A percentile compares a stretch with the other conserved stretches of the same genome.
These are phyloP conservation scores for Conopomorpha cramerella DNA, from an alignment of 1,140 invertebrate genomes.

Conservation along the genomic window DNA sequence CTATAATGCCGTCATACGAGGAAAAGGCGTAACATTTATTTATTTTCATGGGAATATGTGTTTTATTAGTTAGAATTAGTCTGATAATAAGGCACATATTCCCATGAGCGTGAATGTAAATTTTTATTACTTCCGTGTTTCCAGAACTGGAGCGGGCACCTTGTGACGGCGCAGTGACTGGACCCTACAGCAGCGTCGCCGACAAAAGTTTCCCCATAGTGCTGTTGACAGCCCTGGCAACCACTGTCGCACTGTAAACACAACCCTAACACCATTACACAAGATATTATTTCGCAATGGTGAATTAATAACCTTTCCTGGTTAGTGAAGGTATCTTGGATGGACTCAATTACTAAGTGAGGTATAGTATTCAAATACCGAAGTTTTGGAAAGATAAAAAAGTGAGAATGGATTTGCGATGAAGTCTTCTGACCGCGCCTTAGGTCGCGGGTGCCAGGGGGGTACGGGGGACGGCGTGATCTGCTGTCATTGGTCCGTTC, in stretches of 20 bases:
- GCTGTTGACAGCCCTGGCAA: slow-evolving; percentile 38
- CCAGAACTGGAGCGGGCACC: slow-evolving; percentile 61
- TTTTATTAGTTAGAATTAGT: too few species aligned
- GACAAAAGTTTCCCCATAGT: slow-evolving; percentile 34
- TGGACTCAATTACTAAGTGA: not conserved
- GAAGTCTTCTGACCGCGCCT: too few species aligned
- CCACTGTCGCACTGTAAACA: slow-evolving; percentile 34
- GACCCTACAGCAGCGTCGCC: slow-evolving; percentile 55
- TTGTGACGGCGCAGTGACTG: slow-evolving; percentile 64
- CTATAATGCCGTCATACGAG: too few species aligned
- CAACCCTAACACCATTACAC: slow-evolving; percentile 1
- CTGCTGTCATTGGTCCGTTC: too few species aligned
- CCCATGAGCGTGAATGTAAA: too few species aligned
- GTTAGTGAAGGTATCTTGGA: not conserved
- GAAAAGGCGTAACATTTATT: too few species aligned
- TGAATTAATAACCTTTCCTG: not conserved
- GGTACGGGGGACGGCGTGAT: too few species aligned
- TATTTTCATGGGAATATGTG: too few species aligned
- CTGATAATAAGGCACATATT: too few species aligned
- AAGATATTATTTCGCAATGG: not conserved
- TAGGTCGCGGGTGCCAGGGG: too few species aligned
- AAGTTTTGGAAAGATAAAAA: not conserved
- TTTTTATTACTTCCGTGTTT: slow-evolving; percentile 10
- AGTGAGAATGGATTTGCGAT: too few species aligned
- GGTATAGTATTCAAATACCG: not conserved